Evolutionary conservation across 64 coral and sea anemone species (phyloP).

Genomic region (Dendrophyllia cribrosa): DNA sequence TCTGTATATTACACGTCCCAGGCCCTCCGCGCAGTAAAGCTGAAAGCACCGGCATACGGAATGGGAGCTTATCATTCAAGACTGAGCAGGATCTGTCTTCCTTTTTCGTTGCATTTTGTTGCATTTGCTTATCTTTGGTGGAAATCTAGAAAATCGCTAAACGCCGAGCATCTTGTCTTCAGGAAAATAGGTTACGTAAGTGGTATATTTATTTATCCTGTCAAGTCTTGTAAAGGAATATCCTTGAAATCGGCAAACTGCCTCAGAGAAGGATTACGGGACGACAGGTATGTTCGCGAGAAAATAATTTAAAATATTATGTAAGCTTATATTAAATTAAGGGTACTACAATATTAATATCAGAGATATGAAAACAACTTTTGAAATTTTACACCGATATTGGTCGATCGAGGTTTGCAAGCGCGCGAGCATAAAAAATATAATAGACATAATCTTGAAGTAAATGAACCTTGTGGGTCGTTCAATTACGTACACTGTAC

Average conservation of each 20-base stretch:
- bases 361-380: no score
- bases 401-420: no score
- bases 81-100: background rate
- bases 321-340: no score
- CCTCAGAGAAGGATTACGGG: constrained; percentile 35
- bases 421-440: no score
- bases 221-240: constrained; percentile 71
- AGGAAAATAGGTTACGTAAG: background rate
- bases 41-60: no score
- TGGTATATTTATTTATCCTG: constrained; percentile 44
- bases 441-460: no score
- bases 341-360: no score
- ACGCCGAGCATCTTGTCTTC: background rate
- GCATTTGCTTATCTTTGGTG: background rate
- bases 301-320: background rate
- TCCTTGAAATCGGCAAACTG: constrained; percentile 26
- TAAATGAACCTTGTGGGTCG: no score
- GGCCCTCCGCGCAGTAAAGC: no score
- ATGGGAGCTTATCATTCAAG: background rate
- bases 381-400: no score
- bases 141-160: background rate
- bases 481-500: no score
- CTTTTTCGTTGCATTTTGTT: constrained; percentile 1
- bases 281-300: constrained; percentile 48
- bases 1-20: no score